phyloP scores from a whole-genome alignment of 2,888 invertebrate genomes.

The Cacoxenus indagator region DNA sequence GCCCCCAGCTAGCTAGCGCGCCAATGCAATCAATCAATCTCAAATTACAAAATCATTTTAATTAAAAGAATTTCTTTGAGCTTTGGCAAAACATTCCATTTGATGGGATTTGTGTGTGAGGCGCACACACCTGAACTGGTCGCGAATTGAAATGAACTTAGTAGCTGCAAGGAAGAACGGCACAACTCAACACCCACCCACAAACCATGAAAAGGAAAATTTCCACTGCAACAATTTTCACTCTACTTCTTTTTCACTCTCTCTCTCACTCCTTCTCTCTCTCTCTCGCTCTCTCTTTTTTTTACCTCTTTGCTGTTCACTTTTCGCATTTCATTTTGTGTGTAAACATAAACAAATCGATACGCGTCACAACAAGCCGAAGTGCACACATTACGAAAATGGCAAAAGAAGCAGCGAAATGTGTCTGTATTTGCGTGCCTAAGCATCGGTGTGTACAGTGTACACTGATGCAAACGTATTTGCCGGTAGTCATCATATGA shows the following conservation, averaged over 20 bases:
- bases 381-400: background rate
- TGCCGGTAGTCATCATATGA: slow-evolving; percentile 43
- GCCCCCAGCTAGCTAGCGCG: too few species aligned
- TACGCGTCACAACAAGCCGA: slow-evolving; percentile 59
- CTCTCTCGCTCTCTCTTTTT: too few species aligned
- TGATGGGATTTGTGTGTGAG: too few species aligned
- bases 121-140: too few species aligned
- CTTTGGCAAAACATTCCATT: too few species aligned
- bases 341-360: slow-evolving; percentile 64
- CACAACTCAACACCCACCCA: background rate
- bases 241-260: slow-evolving; percentile 22
- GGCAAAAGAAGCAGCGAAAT: background rate
- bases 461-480: slow-evolving; percentile 24
- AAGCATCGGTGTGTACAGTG: slow-evolving; percentile 29
- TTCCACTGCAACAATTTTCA: slow-evolving; percentile 32
- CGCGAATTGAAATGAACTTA: too few species aligned
- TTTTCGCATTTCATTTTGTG: slow-evolving; percentile 43
- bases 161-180: too few species aligned
- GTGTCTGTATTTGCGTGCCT: background rate
- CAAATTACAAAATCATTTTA: too few species aligned
- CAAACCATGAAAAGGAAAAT: background rate
- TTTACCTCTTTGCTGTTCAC: slow-evolving; percentile 17
- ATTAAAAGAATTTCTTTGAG: too few species aligned
- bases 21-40: too few species aligned
- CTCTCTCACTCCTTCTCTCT: too few species aligned